Conservation (phyloP, 2,797 vertebrate species). For the Molossus alvarezi region DNA sequence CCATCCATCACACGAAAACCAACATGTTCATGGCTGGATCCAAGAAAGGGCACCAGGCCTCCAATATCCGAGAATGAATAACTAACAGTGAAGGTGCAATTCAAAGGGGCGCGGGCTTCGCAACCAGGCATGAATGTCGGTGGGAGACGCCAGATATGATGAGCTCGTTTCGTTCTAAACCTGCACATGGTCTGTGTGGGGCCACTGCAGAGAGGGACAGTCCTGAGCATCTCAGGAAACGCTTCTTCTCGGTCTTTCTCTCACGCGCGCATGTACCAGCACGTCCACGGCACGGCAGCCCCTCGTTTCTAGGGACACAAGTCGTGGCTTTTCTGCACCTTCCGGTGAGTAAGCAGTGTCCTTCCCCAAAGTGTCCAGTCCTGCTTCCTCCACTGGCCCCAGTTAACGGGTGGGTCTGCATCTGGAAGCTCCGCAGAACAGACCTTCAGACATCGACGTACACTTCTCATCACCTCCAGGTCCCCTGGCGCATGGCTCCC, state of each 20-base stretch:
- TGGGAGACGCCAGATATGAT: conserved; percentile 68
- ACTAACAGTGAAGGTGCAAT: conserved; percentile 63
- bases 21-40: background rate
- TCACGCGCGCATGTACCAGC: background rate
- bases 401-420: background rate
- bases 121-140: conserved; percentile 67
- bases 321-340: background rate
- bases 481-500: background rate
- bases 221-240: conserved; percentile 66
- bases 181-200: conserved; percentile 79
- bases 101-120: conserved; percentile 61
- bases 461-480: background rate
- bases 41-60: background rate
- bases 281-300: background rate
- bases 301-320: background rate
- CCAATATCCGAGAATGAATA: conserved; percentile 18
- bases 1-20: background rate
- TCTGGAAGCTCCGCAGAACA: background rate
- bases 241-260: background rate
- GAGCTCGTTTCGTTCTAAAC: conserved; percentile 80
- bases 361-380: background rate
- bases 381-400: background rate
- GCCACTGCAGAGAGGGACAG: conserved; percentile 71
- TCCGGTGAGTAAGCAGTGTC: background rate
- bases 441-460: background rate